phyloP scores from a whole-genome alignment of 2,888 invertebrate species.

The Ecliptopera silaceata region DNA sequence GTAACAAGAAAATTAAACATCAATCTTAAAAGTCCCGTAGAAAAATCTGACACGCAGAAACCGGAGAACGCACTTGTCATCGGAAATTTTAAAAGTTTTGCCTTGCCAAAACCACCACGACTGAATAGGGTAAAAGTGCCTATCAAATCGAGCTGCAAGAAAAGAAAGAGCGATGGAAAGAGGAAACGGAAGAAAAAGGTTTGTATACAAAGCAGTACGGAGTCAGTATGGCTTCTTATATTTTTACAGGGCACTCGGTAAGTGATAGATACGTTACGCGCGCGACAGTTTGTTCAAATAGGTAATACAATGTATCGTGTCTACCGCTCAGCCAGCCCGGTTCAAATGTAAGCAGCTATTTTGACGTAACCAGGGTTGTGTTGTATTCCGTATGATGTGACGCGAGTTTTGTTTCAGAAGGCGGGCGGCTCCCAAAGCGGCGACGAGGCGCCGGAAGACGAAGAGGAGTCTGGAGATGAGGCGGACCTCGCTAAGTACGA shows the following conservation, averaged over 20 bases:
- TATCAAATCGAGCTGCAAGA: slow-evolving; percentile 65
- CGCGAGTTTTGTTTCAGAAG: slow-evolving; percentile 68
- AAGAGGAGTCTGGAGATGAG: slow-evolving; percentile 84
- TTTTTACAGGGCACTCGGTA: slow-evolving; percentile 7
- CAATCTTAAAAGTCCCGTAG: slow-evolving; percentile 53
- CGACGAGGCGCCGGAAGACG: slow-evolving; percentile 82
- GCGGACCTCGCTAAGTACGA: slow-evolving; percentile 91
- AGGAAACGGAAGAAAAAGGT: slow-evolving; percentile 67
- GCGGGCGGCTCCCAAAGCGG: slow-evolving; percentile 63
- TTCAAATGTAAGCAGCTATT: slow-evolving; percentile 16
- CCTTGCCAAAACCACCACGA: slow-evolving; percentile 76
- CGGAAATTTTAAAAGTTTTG: slow-evolving; percentile 79
- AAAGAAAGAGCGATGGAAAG: slow-evolving; percentile 56
- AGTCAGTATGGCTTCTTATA: slow-evolving; percentile 14
- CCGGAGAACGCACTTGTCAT: slow-evolving; percentile 66
- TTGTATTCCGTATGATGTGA: slow-evolving; percentile 22
- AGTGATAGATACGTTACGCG: neutral
- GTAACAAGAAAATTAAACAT: slow-evolving; percentile 62
- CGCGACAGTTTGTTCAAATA: neutral
- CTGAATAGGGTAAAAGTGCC: slow-evolving; percentile 74
- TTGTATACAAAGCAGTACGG: slow-evolving; percentile 51
- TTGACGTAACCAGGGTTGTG: slow-evolving; percentile 5
- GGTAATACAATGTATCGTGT: neutral
- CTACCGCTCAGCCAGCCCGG: slow-evolving; percentile 2
- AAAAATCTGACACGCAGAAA: slow-evolving; percentile 44